Base-by-base conservation (phyloP, 2,797 vertebrate species). In the Strix occidentalis region DNA sequence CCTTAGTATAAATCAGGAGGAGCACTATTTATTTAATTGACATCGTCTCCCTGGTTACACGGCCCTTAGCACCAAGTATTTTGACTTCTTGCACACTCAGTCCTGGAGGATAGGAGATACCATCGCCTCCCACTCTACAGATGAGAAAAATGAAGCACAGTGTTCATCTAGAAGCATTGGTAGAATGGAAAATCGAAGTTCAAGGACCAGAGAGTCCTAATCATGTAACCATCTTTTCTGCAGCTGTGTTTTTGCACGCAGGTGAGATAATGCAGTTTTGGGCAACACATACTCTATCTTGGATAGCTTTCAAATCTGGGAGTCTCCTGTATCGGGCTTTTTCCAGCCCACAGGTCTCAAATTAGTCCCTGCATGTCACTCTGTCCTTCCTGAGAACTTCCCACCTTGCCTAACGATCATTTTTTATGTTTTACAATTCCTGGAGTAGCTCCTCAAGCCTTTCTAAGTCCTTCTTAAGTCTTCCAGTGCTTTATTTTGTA, bases 281-380 rank as follows among this genome's bases (percentile, higher is more conserved):
- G 16, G 29, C 35, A n/a, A 29, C 1, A 0, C 11, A 25, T 10
- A 4, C 15, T 53, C 19, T 43, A 2, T 5, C 28, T 11, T 16
- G 26, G 57, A 58, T 33, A 54, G 84, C 5, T 70, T 80, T 74
- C 43, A 6, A 45, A 46, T 35, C 9, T 2, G 0, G 8, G 9
- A 8, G 16, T 87, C 13, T 50, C 68, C 33, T 1, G 0, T 17
- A 3, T 3, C 18, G 17, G 23, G 10, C 2, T 41, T 54, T 25
- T 80, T 66, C 35, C 39, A 69, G 21, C 61, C 35, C 50, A 45
- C 24, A 31, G 26, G 3, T 45, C 82, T 93, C 83, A 29, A 10
- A 48, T n/a, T 9, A 61, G 23, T 8, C 54, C 60, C 76, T 85
- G n/a, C 1, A 2, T 43, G 7, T 33, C 54, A 20, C 35, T 9